A percentile compares a stretch with the other conserved stretches of the same genome.
These are phyloP conservation scores for Darevskia mixta DNA, from an alignment of 2,797 vertebrate species.

Conservation along the genomic window DNA sequence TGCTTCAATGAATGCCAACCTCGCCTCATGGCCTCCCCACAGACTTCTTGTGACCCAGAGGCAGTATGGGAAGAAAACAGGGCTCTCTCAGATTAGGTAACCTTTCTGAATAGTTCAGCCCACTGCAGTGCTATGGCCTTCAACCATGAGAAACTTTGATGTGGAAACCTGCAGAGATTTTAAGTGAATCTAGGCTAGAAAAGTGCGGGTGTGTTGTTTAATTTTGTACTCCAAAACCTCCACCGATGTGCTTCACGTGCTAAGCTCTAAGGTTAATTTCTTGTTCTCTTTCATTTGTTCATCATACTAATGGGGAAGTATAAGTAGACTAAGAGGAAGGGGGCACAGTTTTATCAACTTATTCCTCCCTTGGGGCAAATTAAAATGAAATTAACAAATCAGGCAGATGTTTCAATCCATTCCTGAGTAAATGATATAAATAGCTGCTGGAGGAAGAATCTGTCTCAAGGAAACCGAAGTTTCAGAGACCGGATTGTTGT, in stretches of 20 bases:
- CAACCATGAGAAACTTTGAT: conserved; percentile 26
- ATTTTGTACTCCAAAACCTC: not conserved
- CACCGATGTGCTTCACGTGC: conserved; percentile 16
- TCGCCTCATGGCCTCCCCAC: not conserved
- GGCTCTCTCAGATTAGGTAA: not conserved
- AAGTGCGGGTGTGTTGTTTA: not conserved
- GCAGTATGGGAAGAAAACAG: not conserved
- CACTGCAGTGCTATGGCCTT: not conserved
- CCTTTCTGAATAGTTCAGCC: conserved; percentile 18
- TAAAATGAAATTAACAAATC: conserved; percentile 34
- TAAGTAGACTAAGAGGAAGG: conserved; percentile 8
- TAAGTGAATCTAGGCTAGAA: not conserved
- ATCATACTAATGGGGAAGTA: conserved; percentile 15
- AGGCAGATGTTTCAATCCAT: not conserved
- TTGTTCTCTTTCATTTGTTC: conserved; percentile 7
- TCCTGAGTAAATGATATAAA: not conserved
- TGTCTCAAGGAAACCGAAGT: not conserved
- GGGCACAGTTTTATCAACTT: not conserved
- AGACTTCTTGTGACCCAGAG: not conserved
- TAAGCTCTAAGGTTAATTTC: not conserved
- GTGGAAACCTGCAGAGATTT: conserved; percentile 20
- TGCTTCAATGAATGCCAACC: not conserved
- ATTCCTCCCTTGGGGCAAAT: conserved; percentile 15
- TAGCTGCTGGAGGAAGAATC: not conserved
- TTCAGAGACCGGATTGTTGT: not conserved